Conservation (phyloP, 2,888 invertebrate species). For the Phrixothrix hirtus region DNA sequence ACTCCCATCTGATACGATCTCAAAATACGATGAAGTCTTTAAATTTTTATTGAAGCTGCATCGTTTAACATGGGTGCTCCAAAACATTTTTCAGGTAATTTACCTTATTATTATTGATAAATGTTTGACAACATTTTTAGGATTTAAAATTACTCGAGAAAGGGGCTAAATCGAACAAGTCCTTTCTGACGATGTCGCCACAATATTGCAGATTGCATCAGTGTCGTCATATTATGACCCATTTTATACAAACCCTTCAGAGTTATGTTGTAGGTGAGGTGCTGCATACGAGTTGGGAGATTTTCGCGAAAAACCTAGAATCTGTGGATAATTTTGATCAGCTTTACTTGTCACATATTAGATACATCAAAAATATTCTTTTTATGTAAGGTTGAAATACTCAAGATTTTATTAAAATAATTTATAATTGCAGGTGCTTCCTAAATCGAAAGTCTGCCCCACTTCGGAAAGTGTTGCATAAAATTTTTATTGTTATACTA, state of each 20-base stretch:
- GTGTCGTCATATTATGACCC: conserved; percentile 74
- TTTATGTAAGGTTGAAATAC: conserved; percentile 63
- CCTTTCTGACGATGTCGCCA: conserved; percentile 60
- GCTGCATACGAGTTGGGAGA: conserved; percentile 73
- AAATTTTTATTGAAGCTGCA: conserved; percentile 75
- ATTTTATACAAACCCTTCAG: conserved; percentile 74
- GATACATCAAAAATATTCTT: conserved; percentile 74
- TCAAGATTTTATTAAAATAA: neutral
- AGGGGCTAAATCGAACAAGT: conserved; percentile 55
- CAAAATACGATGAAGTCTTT: conserved; percentile 74
- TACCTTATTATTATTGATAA: neutral
- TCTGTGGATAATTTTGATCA: conserved; percentile 71
- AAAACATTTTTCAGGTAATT: conserved; percentile 67
- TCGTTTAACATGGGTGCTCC: conserved; percentile 75
- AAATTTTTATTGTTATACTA: conserved; percentile 72
- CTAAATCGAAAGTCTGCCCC: conserved; percentile 71
- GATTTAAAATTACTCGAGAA: conserved; percentile 59
- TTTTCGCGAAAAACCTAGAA: conserved; percentile 70
- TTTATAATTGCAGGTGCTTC: conserved; percentile 62
- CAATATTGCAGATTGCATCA: conserved; percentile 74
- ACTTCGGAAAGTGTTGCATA: conserved; percentile 70
- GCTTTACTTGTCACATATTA: conserved; percentile 71
- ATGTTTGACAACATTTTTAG: conserved; percentile 45
- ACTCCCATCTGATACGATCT: conserved; percentile 69
- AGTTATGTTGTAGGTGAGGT: conserved; percentile 79